Conservation (phyloP, 2,797 vertebrate species). For the Enteromius trimaculatus region DNA sequence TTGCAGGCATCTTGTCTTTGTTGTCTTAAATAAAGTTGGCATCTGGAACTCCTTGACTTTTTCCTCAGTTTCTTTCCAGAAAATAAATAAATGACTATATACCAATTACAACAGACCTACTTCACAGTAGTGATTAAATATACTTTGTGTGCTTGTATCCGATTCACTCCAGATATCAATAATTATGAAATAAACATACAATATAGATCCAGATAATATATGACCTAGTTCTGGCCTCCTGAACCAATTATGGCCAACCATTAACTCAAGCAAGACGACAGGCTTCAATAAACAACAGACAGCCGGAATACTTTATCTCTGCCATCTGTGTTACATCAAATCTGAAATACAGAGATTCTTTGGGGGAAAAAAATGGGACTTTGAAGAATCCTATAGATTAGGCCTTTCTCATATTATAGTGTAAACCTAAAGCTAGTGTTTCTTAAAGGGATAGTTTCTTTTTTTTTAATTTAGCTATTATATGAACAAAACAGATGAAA, state of each 20-base stretch:
- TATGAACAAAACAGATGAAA: neutral
- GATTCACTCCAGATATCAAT: neutral
- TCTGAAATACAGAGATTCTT: neutral
- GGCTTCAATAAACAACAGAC: slow-evolving; percentile 52
- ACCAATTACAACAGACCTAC: neutral
- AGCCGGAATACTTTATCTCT: slow-evolving; percentile 16
- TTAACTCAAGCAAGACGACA: slow-evolving; percentile 66
- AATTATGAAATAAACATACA: neutral
- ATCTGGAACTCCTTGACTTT: neutral
- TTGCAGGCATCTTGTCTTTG: neutral
- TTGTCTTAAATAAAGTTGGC: neutral
- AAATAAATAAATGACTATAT: too few relatives aligned
- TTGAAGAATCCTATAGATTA: neutral
- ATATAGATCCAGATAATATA: slow-evolving; percentile 29
- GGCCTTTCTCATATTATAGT: neutral
- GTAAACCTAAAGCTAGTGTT: neutral
- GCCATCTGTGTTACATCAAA: slow-evolving; percentile 24
- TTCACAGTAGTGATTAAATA: neutral
- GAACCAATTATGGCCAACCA: slow-evolving; percentile 53
- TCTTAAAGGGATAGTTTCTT: neutral
- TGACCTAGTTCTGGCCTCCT: slow-evolving; percentile 22
- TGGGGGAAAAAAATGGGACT: neutral
- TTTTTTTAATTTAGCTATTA: neutral
- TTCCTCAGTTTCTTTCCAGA: neutral
- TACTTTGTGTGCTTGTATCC: neutral